phyloP scores from a whole-genome alignment of 1,140 invertebrate genomes.

The Harlomillsia oculata region DNA sequence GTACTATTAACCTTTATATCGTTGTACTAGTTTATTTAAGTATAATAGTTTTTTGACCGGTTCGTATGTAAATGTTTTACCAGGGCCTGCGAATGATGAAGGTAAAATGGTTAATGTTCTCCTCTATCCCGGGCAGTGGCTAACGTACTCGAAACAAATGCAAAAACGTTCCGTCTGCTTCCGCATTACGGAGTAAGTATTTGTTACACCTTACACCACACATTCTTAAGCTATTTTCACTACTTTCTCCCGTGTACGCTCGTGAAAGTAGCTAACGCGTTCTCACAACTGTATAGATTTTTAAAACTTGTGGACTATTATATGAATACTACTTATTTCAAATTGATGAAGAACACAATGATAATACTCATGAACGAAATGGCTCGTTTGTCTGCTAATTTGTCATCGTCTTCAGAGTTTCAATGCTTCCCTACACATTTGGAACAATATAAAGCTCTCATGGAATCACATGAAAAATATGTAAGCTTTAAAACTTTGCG shows the following conservation, averaged over 20 bases:
- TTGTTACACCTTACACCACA: no score
- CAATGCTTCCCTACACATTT: constrained; percentile 34
- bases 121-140: constrained; percentile 40
- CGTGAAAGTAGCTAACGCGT: no score
- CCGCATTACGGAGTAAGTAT: constrained; percentile 55
- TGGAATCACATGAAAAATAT: constrained; percentile 1
- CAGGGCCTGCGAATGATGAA: constrained; percentile 15
- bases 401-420: no score
- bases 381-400: no score
- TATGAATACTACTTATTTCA: constrained; percentile 56
- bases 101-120: constrained; percentile 1
- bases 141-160: constrained; percentile 72
- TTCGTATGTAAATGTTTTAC: background rate
- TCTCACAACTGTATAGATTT: no score
- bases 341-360: constrained; percentile 56
- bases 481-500: no score
- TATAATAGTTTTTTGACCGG: background rate
- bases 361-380: constrained; percentile 50
- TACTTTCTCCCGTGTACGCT: no score
- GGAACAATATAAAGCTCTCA: constrained; percentile 9
- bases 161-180: constrained; percentile 66
- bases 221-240: no score
- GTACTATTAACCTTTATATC: constrained; percentile 4
- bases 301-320: constrained; percentile 67
- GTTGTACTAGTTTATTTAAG: background rate